phyloP scores from a whole-genome alignment of 2,888 invertebrate species.

The Tholera decimalis region DNA sequence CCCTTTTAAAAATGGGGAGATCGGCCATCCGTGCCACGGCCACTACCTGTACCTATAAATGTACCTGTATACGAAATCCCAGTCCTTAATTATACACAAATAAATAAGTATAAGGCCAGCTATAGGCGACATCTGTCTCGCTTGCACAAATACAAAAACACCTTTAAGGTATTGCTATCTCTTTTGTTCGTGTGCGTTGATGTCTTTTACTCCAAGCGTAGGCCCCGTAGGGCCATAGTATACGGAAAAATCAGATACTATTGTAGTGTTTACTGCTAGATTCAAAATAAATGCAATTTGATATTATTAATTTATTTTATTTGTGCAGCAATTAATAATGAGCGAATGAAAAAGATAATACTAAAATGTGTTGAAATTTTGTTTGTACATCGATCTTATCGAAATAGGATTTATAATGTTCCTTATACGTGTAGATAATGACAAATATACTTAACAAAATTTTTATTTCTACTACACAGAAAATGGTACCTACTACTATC shows the following conservation, averaged over 20 bases:
- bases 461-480: no score
- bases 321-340: not conserved
- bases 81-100: constrained; percentile 83
- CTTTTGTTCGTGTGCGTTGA: constrained; percentile 84
- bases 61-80: constrained; percentile 84
- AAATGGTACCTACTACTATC: constrained; percentile 3
- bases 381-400: no score
- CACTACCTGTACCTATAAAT: constrained; percentile 80
- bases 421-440: not conserved
- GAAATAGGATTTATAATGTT: not conserved
- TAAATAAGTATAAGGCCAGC: constrained; percentile 82
- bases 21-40: constrained; percentile 86
- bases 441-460: not conserved
- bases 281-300: not conserved
- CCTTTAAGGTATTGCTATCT: constrained; percentile 70
- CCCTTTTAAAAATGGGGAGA: constrained; percentile 85
- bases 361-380: not conserved
- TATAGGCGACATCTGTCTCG: constrained; percentile 80
- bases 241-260: constrained; percentile 57
- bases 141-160: constrained; percentile 77
- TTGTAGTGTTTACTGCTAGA: constrained; percentile 18
- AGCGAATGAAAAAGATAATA: no score
- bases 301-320: not conserved
- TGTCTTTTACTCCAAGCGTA: constrained; percentile 86
- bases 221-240: constrained; percentile 73